Base-by-base conservation (phyloP, 2,888 invertebrate genomes). In the Tetheella fluctuosa region DNA sequence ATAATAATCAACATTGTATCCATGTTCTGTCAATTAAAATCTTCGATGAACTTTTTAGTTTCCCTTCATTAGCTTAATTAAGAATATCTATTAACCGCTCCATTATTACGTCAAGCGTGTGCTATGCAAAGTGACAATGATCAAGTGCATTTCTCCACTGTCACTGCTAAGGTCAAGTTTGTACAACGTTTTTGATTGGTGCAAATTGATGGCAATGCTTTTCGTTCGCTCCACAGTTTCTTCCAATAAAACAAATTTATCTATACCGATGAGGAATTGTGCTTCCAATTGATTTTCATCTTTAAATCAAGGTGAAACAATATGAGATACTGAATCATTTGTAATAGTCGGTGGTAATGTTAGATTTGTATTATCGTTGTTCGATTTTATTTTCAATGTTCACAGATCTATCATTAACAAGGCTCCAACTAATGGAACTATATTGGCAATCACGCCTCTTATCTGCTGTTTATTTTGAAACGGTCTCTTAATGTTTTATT, bases 161-260 rank as follows among this genome's bases (percentile, higher is more conserved):
- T 62, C 70, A 74, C 68, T 73, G 71, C 66, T 73, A 72, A 75
- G 85, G 84, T 88, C 88, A 84, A 78, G 81, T 78, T 81, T 77
- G 74, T 48, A 48, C 65, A 73, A 80, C 79, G 74, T 75, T 76
- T 79, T 80, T 85, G 83, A 89, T 89, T 87, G 85, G 76, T 74
- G 73, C 77, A 80, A 86, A 89, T 89, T 88, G 84, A 70, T 71
- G 74, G 72, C 75, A 75, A 79, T 79, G 72, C 75, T 76, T 76
- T 75, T 74, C 71, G 34, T 34, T 34, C 63, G 58, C 57, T 64
- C 60, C 59, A 60, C 70, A 73, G 65, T 73, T 72, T 64, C 73
- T 70, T 68, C 69, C 70, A 65, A 71, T 68, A 60, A 64, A 61
- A 68, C 71, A 63, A 63, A 54, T 39, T 62, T 65, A 58, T 28